These are phyloP conservation scores for Anabacerthia variegaticeps DNA, from an alignment of 2,797 vertebrate species.

Conservation along the genomic window DNA sequence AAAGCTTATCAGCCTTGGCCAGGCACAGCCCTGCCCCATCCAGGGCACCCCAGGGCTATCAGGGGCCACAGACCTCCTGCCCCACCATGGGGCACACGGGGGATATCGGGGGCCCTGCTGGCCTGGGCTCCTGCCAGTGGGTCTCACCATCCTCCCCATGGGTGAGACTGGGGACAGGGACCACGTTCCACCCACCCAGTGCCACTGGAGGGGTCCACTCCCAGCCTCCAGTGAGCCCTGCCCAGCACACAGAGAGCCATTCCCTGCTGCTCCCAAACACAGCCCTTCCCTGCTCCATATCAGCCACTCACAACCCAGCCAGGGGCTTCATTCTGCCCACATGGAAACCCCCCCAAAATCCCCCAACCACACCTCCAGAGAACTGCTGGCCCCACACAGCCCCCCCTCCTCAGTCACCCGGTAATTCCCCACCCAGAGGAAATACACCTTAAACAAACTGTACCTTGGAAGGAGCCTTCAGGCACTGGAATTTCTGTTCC, in stretches of 20 bases:
- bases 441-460: not conserved
- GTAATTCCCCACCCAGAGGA: rapidly evolving
- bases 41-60: not conserved
- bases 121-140: not conserved
- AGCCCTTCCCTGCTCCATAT: rapidly evolving
- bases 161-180: rapidly evolving
- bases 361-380: rapidly evolving
- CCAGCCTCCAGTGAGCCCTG: not conserved
- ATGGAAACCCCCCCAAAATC: not conserved
- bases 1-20: not conserved
- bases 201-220: not conserved
- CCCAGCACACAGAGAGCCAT: rapidly evolving
- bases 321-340: not conserved
- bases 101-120: not conserved
- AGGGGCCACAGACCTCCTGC: not conserved
- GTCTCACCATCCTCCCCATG: rapidly evolving
- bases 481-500: not conserved
- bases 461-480: not conserved
- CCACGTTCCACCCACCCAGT: not conserved
- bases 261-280: not conserved
- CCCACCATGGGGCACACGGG: not conserved
- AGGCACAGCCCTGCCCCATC: not conserved
- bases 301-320: rapidly evolving
- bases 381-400: rapidly evolving
- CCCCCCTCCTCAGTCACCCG: not conserved